A percentile compares a stretch with the other conserved stretches of the same genome.
These are phyloP conservation scores for Litoditis marina DNA, from an alignment of 2,888 invertebrate species.

Conservation along the genomic window DNA sequence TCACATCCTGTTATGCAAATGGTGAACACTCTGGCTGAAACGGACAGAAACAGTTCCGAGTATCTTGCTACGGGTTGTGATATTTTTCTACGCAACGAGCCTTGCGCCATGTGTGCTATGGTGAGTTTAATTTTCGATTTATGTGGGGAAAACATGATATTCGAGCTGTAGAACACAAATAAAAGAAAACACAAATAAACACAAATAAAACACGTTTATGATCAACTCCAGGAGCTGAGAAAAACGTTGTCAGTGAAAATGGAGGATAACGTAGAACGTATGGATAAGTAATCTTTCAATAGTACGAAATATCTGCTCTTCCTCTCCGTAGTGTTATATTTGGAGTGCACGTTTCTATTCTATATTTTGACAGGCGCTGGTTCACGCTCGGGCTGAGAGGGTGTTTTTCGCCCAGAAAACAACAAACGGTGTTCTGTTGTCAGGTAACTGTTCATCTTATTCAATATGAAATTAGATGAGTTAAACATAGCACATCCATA, in stretches of 20 bases:
- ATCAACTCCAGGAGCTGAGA: too few relatives aligned
- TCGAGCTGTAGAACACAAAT: not conserved
- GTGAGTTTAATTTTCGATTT: not conserved
- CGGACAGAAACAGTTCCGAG: conserved; percentile 10
- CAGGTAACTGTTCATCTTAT: conserved; percentile 4
- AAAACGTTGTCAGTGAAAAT: too few relatives aligned
- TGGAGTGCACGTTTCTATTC: not conserved
- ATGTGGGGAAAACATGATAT: not conserved
- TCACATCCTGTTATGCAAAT: conserved; percentile 35
- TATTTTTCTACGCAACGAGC: conserved; percentile 28
- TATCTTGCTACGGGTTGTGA: conserved; percentile 37
- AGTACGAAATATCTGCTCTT: too few relatives aligned
- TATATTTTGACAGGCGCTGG: conserved; percentile 24
- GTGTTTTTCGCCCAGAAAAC: conserved; percentile 21
- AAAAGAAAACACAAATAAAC: too few relatives aligned
- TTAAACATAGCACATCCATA: too few relatives aligned
- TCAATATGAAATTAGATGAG: not conserved
- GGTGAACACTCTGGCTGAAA: conserved; percentile 18
- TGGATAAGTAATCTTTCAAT: too few relatives aligned
- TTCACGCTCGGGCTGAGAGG: conserved; percentile 32
- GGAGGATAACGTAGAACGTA: too few relatives aligned
- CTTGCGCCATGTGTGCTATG: conserved; percentile 43
- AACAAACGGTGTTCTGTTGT: conserved; percentile 25
- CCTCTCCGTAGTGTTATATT: not conserved
- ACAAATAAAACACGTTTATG: too few relatives aligned